phyloP scores from a whole-genome alignment of 2,113 vertebrate species.

The Hemiprocne comata region DNA sequence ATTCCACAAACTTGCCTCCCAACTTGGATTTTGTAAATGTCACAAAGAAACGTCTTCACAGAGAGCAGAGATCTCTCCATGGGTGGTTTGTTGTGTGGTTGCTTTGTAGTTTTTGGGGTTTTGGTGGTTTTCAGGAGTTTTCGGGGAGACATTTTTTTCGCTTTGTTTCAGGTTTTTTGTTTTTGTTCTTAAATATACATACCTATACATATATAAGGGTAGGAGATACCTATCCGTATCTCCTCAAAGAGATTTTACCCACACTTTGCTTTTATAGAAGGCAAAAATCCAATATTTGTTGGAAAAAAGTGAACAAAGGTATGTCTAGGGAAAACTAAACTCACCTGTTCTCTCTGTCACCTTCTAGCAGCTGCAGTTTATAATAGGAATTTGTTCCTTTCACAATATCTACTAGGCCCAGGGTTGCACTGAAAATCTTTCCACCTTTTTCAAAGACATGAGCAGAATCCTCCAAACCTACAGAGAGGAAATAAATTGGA shows the following conservation, averaged over 20 bases:
- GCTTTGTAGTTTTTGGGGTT: background rate
- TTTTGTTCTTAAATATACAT: background rate
- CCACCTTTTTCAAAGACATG: constrained; percentile 94
- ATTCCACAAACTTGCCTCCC: background rate
- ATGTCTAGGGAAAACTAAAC: background rate
- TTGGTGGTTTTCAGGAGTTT: background rate
- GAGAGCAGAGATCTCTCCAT: background rate
- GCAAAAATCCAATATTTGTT: background rate
- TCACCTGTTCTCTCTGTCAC: constrained; percentile 91
- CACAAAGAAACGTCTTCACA: background rate
- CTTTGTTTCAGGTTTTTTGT: too few species aligned
- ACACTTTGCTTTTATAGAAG: background rate
- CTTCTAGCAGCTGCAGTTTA: constrained; percentile 94
- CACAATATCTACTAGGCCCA: constrained; percentile 94
- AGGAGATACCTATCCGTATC: background rate
- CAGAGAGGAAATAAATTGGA: background rate
- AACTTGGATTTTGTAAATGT: background rate
- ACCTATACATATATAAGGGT: too few species aligned
- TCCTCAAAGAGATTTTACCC: background rate
- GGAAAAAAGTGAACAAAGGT: background rate
- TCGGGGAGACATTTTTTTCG: background rate
- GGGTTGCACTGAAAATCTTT: constrained; percentile 94
- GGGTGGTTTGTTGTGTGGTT: background rate
- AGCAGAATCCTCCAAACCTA: constrained; percentile 92
- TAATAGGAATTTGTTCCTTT: constrained; percentile 98